phyloP scores from a whole-genome alignment of 2,113 vertebrate species.

The Trichechus manatus region DNA sequence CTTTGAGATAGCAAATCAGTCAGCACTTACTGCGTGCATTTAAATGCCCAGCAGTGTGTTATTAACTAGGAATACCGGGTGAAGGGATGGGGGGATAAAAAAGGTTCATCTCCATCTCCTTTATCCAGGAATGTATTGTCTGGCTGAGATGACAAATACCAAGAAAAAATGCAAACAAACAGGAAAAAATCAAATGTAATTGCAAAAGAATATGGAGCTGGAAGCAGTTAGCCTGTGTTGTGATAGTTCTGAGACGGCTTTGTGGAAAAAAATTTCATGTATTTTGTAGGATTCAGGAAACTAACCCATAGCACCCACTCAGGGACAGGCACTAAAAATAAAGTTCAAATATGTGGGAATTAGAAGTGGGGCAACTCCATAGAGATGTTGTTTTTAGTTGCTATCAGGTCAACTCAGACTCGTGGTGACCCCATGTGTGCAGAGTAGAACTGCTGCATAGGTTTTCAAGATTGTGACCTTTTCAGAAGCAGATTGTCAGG shows the following conservation, averaged over 20 bases:
- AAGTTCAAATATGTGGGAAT: neutral
- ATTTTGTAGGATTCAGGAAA: neutral
- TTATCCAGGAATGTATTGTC: neutral
- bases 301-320: neutral
- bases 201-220: neutral
- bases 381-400: neutral
- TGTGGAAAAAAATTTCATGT: neutral
- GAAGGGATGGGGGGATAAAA: neutral
- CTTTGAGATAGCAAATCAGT: neutral
- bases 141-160: neutral
- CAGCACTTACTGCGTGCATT: neutral
- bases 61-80: neutral
- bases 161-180: neutral
- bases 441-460: neutral
- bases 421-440: neutral
- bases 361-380: neutral
- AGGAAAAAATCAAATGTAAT: neutral
- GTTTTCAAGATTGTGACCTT: neutral
- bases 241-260: neutral
- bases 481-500: neutral
- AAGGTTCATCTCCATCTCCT: neutral
- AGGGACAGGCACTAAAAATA: neutral
- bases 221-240: neutral
- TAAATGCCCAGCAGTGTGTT: neutral
- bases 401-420: neutral